These are phyloP conservation scores for Sylvia atricapilla DNA, from an alignment of 2,113 vertebrate species.

Conservation along the genomic window DNA sequence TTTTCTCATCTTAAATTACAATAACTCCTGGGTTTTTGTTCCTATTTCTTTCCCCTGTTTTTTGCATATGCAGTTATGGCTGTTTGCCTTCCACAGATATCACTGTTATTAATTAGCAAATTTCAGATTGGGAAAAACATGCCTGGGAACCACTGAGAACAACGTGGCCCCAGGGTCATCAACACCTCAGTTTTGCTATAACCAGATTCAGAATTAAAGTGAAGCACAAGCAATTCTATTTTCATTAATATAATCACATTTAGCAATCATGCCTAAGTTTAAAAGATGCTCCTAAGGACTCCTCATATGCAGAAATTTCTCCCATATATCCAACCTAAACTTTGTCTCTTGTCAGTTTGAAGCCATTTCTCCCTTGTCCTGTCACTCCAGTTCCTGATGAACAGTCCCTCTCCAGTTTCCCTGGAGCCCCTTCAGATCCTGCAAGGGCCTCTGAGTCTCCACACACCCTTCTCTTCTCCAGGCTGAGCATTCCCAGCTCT, in stretches of 20 bases:
- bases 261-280: background rate
- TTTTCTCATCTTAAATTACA: background rate
- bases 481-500: background rate
- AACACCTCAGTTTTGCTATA: background rate
- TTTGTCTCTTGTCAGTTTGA: background rate
- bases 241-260: background rate
- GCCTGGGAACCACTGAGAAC: background rate
- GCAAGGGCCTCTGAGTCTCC: background rate
- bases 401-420: background rate
- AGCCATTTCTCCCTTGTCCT: background rate
- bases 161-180: background rate
- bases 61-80: background rate
- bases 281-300: background rate
- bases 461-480: background rate
- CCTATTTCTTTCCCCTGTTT: accelerated
- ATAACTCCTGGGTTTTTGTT: background rate
- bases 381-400: background rate
- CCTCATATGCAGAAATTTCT: background rate
- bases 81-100: background rate
- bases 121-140: background rate
- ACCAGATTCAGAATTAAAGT: background rate
- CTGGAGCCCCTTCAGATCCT: background rate
- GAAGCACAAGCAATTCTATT: background rate
- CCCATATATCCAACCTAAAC: background rate
- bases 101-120: background rate